phyloP scores from a whole-genome alignment of 2,113 vertebrate species.

The Oxyura jamaicensis region DNA sequence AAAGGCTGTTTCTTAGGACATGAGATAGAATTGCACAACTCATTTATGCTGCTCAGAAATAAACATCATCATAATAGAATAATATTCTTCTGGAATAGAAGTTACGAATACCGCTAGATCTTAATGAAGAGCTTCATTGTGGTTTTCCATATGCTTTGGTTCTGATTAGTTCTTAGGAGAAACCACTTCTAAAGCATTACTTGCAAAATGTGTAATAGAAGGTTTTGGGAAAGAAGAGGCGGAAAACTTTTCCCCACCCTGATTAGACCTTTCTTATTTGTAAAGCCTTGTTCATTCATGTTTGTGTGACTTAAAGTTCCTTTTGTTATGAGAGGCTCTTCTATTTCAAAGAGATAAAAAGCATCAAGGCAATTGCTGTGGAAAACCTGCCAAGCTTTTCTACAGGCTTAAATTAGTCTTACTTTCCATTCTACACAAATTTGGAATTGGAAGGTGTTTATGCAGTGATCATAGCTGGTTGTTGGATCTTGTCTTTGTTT shows the following conservation, averaged over 20 bases:
- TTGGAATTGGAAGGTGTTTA: neutral
- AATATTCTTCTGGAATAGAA: neutral
- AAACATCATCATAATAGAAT: neutral
- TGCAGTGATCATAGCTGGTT: neutral
- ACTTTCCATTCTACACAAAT: neutral
- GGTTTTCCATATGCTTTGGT: neutral
- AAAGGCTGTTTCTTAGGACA: neutral
- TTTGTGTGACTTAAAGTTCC: neutral
- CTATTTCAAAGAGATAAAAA: constrained; percentile 56
- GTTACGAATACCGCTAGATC: neutral
- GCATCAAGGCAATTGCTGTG: neutral
- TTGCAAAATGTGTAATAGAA: neutral
- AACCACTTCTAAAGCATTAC: neutral
- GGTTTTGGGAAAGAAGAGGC: neutral
- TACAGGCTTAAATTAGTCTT: constrained; percentile 47
- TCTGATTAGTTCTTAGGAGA: neutral
- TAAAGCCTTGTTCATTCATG: neutral
- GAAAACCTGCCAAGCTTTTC: constrained; percentile 45
- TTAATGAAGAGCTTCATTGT: neutral
- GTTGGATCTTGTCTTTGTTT: neutral
- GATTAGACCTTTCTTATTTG: neutral
- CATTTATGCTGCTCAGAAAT: neutral
- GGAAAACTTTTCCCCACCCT: neutral
- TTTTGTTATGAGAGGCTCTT: constrained; percentile 37
- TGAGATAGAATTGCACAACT: neutral